Conservation (phyloP, 2,113 vertebrate species). For the Formicarius rufipectus region DNA sequence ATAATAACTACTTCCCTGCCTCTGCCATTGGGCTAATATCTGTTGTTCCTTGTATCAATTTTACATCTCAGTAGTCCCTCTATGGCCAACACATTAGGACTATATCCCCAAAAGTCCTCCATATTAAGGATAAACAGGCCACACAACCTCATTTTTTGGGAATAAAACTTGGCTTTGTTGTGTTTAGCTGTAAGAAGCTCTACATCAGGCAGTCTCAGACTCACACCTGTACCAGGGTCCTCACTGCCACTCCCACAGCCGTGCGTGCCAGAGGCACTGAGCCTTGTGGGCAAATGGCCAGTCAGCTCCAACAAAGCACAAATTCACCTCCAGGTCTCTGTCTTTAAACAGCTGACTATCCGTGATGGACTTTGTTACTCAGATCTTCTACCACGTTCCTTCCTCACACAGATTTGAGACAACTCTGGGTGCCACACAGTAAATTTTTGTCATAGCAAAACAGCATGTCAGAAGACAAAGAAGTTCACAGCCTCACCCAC, state of each 20-base stretch:
- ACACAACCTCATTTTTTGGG: neutral
- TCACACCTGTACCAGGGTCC: neutral
- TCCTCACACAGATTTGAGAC: neutral
- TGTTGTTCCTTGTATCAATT: neutral
- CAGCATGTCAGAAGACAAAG: neutral
- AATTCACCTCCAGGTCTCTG: neutral
- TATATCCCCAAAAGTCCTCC: rapidly evolving
- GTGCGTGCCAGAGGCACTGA: rapidly evolving
- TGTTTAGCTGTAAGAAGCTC: neutral
- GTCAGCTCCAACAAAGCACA: neutral
- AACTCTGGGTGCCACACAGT: neutral
- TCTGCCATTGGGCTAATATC: neutral
- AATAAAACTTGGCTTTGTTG: neutral
- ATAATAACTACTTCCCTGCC: neutral
- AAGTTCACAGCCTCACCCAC: neutral
- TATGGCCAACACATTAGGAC: neutral
- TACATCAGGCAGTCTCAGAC: neutral
- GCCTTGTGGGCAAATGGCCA: neutral
- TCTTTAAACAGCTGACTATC: neutral
- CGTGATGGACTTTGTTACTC: neutral
- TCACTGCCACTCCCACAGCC: neutral
- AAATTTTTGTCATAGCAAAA: neutral
- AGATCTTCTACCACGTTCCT: neutral
- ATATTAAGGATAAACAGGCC: neutral
- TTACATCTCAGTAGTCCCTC: neutral